Conservation (phyloP, 1,140 invertebrate genomes). For the Aradophagus sp. region DNA sequence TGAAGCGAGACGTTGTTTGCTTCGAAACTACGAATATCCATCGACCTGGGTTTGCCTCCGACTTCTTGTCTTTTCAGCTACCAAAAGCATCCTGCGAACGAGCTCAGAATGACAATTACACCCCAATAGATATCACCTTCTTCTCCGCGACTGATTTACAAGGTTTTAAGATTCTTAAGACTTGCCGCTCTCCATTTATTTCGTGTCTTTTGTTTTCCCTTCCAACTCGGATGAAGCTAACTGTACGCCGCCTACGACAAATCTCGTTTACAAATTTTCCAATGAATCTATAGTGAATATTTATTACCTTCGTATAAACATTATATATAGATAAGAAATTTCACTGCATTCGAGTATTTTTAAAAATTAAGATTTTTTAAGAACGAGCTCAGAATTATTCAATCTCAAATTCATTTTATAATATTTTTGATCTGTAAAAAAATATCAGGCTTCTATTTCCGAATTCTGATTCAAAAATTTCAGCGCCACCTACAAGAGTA, state of each 20-base stretch:
- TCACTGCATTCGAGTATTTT: no score
- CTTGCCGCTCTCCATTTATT: slow-evolving; percentile 39
- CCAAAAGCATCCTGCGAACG: slow-evolving; percentile 52
- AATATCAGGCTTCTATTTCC: no score
- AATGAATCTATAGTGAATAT: no score
- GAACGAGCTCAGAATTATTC: no score
- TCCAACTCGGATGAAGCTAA: slow-evolving; percentile 15
- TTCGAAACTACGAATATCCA: slow-evolving; percentile 58
- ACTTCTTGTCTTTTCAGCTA: slow-evolving; percentile 59
- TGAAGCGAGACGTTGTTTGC: slow-evolving; percentile 60
- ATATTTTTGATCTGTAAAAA: no score
- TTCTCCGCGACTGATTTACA: slow-evolving; percentile 50
- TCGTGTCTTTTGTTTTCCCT: slow-evolving; percentile 39
- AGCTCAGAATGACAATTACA: slow-evolving; percentile 57
- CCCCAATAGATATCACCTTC: slow-evolving; percentile 55
- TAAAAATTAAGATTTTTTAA: no score
- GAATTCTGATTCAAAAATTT: no score
- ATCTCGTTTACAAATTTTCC: no score
- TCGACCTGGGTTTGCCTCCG: slow-evolving; percentile 52
- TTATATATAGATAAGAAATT: no score
- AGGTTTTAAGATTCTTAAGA: slow-evolving; percentile 56
- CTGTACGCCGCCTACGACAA: slow-evolving; percentile 3
- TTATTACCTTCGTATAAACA: no score
- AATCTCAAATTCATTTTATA: no score
- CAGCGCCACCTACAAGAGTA: no score